Evolutionary conservation across 2,113 vertebrate genomes (phyloP).

Genomic region (Microcebus tavaratra): DNA sequence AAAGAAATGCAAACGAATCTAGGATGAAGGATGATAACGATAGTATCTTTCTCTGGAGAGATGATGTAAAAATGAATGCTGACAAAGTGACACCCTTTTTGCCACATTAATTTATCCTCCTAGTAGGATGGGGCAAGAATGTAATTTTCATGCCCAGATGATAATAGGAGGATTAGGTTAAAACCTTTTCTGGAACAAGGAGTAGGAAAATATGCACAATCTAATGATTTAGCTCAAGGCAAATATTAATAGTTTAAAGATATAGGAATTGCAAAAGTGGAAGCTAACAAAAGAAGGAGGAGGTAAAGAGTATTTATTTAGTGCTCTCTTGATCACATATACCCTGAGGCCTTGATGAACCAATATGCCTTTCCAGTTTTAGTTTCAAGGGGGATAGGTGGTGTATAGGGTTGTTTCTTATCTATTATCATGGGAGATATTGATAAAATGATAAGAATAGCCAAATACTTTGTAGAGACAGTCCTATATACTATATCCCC

Average conservation of each 20-base stretch:
- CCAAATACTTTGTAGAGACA: neutral
- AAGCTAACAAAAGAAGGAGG: neutral
- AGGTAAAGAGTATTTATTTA: neutral
- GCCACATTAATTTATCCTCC: conserved; percentile 43
- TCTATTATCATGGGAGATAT: neutral
- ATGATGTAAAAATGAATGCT: conserved; percentile 20
- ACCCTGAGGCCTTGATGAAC: neutral
- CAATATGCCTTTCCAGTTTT: neutral
- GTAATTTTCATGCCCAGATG: neutral
- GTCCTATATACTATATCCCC: neutral
- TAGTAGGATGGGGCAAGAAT: neutral
- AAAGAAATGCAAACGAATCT: conserved; percentile 71
- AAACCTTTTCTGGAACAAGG: conserved; percentile 26
- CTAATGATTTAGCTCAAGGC: neutral
- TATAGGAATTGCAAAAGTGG: neutral
- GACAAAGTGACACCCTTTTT: neutral
- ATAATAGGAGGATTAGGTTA: conserved; percentile 47
- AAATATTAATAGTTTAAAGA: neutral
- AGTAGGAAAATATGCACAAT: neutral
- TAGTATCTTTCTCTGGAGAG: conserved; percentile 67
- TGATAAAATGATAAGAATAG: conserved; percentile 8
- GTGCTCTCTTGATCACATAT: neutral
- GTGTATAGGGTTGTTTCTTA: neutral
- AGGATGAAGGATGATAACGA: conserved; percentile 20
- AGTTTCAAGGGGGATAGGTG: neutral